Conservation (phyloP, 1,140 invertebrate genomes). For the Heterodera carotae region DNA sequence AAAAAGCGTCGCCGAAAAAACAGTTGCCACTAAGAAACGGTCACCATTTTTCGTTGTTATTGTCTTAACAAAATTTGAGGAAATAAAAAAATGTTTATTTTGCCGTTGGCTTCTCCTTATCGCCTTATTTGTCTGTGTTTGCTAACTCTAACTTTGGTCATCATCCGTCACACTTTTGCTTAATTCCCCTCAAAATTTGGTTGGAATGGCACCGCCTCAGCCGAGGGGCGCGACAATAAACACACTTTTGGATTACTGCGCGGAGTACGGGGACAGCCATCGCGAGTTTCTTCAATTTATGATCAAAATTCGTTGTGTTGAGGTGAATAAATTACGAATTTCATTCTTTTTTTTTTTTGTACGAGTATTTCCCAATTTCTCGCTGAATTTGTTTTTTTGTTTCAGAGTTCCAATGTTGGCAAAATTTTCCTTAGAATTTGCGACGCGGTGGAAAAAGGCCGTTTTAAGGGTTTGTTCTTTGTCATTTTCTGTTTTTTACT, state of each 20-base stretch:
- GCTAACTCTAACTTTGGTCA: too few relatives aligned
- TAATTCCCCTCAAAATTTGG: not conserved
- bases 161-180: too few relatives aligned
- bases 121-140: too few relatives aligned
- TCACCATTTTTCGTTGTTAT: not conserved
- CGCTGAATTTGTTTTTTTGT: not conserved
- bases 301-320: constrained; percentile 21
- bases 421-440: constrained; percentile 32
- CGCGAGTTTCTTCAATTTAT: constrained; percentile 22
- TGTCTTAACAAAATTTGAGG: not conserved
- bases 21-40: not conserved
- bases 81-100: not conserved
- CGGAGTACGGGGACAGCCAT: not conserved
- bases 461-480: constrained; percentile 10
- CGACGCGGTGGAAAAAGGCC: constrained; percentile 1
- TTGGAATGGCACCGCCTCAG: not conserved
- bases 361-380: too few relatives aligned
- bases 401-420: constrained; percentile 13
- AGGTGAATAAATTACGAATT: not conserved
- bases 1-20: constrained; percentile 6
- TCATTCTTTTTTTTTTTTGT: not conserved
- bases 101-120: too few relatives aligned
- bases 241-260: not conserved
- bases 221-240: not conserved
- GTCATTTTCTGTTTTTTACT: not conserved